phyloP scores from a whole-genome alignment of 2,797 vertebrate species.

The Crypturellus tataupa region DNA sequence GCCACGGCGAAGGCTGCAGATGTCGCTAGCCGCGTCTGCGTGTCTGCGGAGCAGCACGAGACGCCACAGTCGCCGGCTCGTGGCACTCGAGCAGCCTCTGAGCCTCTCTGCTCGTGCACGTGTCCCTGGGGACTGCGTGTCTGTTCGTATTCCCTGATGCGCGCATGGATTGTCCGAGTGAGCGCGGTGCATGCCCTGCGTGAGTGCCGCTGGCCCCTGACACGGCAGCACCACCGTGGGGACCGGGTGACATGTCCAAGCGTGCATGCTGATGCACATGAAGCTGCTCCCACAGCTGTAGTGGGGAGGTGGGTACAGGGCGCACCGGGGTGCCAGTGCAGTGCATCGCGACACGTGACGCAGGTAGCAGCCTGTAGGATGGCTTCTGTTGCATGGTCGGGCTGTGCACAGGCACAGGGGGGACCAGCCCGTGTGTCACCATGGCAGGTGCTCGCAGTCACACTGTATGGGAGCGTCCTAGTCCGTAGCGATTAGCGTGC shows the following conservation, averaged over 20 bases:
- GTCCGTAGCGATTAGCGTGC: background rate
- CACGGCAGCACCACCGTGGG: fast-evolving
- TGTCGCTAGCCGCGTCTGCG: background rate
- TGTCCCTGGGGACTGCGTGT: background rate
- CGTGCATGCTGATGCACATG: background rate
- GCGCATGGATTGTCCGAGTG: too few relatives aligned
- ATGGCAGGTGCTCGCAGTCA: background rate
- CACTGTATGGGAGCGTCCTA: background rate
- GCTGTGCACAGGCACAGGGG: fast-evolving
- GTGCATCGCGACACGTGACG: fast-evolving
- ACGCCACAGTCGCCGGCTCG: fast-evolving
- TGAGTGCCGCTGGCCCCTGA: background rate
- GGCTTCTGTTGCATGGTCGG: fast-evolving
- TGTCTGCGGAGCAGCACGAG: background rate
- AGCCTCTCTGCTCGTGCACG: fast-evolving
- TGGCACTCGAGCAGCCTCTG: background rate
- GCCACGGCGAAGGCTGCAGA: background rate
- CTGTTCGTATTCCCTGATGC: background rate
- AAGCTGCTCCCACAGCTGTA: fast-evolving
- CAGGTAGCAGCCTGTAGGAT: fast-evolving
- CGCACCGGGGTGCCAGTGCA: fast-evolving
- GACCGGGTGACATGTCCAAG: background rate
- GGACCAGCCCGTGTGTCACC: background rate
- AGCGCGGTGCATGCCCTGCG: background rate
- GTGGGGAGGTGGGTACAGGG: background rate